phyloP scores from a whole-genome alignment of 1,140 invertebrate species.

The Heliconius himera region DNA sequence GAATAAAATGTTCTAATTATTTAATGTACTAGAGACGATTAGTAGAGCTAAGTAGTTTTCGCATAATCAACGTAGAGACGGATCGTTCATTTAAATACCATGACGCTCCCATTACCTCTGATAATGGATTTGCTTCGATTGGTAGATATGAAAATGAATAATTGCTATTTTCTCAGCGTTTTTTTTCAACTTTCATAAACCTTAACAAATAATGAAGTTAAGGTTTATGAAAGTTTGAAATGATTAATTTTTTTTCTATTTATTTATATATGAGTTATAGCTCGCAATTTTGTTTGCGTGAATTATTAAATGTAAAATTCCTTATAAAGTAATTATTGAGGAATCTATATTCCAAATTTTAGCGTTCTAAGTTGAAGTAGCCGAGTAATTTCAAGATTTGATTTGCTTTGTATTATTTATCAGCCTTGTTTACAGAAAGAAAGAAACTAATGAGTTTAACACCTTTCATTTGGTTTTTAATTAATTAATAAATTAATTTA shows the following conservation, averaged over 20 bases:
- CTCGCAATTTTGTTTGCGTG: too few species aligned
- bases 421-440: too few species aligned
- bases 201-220: neutral
- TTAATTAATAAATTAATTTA: too few species aligned
- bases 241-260: neutral
- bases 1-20: neutral
- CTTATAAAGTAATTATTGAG: too few species aligned
- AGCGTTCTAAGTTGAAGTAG: too few species aligned
- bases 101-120: slow-evolving; percentile 3
- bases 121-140: slow-evolving; percentile 2
- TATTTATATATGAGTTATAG: neutral
- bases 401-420: too few species aligned
- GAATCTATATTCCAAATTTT: too few species aligned
- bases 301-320: too few species aligned
- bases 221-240: neutral
- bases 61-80: slow-evolving; percentile 1
- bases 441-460: too few species aligned
- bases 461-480: too few species aligned
- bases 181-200: too few species aligned
- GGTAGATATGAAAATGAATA: slow-evolving; percentile 10
- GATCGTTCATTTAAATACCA: neutral
- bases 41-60: neutral
- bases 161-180: neutral
- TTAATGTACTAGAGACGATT: neutral
- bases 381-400: too few species aligned